These are phyloP conservation scores for Dioctria linearis DNA, from an alignment of 2,888 invertebrate genomes.

Conservation along the genomic window DNA sequence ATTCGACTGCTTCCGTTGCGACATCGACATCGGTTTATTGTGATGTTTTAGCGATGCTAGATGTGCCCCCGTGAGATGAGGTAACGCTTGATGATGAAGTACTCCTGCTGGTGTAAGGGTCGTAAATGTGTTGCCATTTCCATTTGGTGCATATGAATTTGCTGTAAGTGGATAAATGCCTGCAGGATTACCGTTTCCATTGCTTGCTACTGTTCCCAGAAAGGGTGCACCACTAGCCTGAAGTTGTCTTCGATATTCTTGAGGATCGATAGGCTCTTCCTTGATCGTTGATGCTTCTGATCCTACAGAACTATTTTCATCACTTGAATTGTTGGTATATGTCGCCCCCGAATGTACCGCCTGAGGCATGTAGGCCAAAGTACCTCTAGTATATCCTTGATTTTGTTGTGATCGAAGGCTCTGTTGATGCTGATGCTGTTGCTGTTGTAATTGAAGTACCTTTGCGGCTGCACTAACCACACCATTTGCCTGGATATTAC, in stretches of 20 bases:
- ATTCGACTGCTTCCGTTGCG: conserved; percentile 74
- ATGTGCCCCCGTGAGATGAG: conserved; percentile 69
- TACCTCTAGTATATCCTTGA: conserved; percentile 76
- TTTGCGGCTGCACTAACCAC: conserved; percentile 70
- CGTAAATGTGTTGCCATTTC: conserved; percentile 73
- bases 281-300: conserved; percentile 84
- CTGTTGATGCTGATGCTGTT: conserved; percentile 66
- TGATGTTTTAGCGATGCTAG: conserved; percentile 73
- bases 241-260: conserved; percentile 80
- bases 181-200: conserved; percentile 68
- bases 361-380: conserved; percentile 92
- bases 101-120: conserved; percentile 75
- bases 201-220: conserved; percentile 66
- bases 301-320: conserved; percentile 75
- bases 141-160: conserved; percentile 66
- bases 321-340: conserved; percentile 73
- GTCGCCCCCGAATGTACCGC: conserved; percentile 81
- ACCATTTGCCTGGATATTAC: conserved; percentile 69
- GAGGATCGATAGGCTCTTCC: conserved; percentile 88
- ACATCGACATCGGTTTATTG: conserved; percentile 67
- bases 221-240: conserved; percentile 71
- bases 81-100: conserved; percentile 72
- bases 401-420: conserved; percentile 60
- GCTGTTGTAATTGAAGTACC: conserved; percentile 66
- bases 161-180: conserved; percentile 67